Evolutionary conservation across 2,797 vertebrate species (phyloP).

Genomic region (Sebastes cheni): DNA sequence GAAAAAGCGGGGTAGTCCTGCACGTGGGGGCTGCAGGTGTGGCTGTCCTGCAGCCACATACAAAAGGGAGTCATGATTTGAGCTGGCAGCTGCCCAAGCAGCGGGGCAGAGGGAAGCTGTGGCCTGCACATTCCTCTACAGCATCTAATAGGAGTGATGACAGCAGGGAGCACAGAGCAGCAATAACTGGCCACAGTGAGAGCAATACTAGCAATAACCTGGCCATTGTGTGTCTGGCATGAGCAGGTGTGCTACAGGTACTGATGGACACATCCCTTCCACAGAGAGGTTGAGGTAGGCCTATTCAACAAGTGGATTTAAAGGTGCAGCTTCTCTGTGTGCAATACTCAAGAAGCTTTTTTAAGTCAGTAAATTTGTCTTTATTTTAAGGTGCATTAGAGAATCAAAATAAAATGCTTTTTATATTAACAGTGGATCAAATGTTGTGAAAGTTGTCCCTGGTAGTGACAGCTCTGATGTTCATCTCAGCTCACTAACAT

Average conservation of each 20-base stretch:
- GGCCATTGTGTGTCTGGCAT: slow-evolving; percentile 55
- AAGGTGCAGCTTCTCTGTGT: background rate
- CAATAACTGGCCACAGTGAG: slow-evolving; percentile 29
- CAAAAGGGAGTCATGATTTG: slow-evolving; percentile 47
- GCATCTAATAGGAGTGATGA: slow-evolving; percentile 73
- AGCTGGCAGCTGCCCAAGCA: slow-evolving; percentile 47
- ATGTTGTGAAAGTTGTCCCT: too few relatives aligned
- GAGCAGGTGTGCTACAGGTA: slow-evolving; percentile 67
- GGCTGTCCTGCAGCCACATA: slow-evolving; percentile 32
- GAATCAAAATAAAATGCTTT: too few relatives aligned
- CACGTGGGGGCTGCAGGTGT: slow-evolving; percentile 49
- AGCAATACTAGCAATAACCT: slow-evolving; percentile 55
- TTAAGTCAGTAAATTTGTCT: too few relatives aligned
- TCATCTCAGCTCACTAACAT: too few relatives aligned
- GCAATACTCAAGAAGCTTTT: too few relatives aligned
- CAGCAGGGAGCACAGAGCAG: slow-evolving; percentile 53
- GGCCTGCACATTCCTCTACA: slow-evolving; percentile 67
- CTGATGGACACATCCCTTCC: slow-evolving; percentile 31
- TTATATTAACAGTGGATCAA: too few relatives aligned
- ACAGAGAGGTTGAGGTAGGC: background rate
- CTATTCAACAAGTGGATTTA: slow-evolving; percentile 10
- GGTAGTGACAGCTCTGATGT: too few relatives aligned
- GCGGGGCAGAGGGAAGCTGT: slow-evolving; percentile 40
- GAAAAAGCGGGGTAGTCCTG: background rate
- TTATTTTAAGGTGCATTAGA: too few relatives aligned